Percentiles rank a stretch among this genome's conserved stretches.
These are phyloP conservation scores for Catharus ustulatus DNA, from an alignment of 2,797 vertebrate species.

Conservation along the genomic window DNA sequence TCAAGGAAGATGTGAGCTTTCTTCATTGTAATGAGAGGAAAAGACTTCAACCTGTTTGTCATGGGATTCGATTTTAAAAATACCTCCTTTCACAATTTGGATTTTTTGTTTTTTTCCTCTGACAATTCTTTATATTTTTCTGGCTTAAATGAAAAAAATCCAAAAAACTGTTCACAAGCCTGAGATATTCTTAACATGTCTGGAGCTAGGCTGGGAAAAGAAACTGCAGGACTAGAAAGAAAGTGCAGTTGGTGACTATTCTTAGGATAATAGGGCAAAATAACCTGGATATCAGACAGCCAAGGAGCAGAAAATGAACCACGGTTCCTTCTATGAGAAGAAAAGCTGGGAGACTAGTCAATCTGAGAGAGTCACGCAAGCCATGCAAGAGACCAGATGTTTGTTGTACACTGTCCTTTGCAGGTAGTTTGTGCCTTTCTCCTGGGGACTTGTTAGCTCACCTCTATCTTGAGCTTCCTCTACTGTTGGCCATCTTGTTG, in stretches of 20 bases:
- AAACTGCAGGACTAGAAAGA: not conserved
- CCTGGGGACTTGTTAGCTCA: not conserved
- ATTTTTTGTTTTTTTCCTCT: not conserved
- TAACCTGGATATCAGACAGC: not conserved
- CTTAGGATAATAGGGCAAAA: not conserved
- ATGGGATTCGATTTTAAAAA: not conserved
- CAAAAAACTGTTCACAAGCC: not conserved
- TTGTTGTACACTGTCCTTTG: not conserved
- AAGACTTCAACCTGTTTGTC: not conserved
- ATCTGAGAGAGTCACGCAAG: accelerated
- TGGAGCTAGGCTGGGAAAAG: not conserved
- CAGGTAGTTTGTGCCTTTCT: not conserved
- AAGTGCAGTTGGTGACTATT: not conserved
- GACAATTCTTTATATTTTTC: not conserved
- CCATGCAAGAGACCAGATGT: not conserved
- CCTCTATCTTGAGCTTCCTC: not conserved
- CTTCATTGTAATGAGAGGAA: not conserved
- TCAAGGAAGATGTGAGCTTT: not conserved
- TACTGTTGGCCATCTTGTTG: accelerated
- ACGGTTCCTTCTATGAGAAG: not conserved
- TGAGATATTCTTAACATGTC: not conserved
- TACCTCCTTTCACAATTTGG: not conserved
- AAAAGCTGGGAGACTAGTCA: not conserved
- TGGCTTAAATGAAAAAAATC: not conserved
- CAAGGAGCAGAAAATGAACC: not conserved